A percentile compares a stretch with the other conserved stretches of the same genome.
phyloP scores from a whole-genome alignment of 1,140 invertebrate genomes.

The Aphaenogaster ashmeadi region DNA sequence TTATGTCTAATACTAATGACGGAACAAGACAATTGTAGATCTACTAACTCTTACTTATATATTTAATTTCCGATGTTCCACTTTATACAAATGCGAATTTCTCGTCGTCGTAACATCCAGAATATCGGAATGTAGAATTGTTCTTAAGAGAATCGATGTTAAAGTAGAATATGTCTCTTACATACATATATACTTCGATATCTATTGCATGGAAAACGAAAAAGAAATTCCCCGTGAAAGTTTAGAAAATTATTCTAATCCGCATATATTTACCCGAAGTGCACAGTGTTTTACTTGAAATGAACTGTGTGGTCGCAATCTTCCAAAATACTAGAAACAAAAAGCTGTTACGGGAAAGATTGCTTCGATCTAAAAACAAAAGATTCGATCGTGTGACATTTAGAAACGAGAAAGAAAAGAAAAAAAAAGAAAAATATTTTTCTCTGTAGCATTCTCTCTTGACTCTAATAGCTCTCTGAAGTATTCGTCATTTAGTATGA shows the following conservation, averaged over 20 bases:
- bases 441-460: constrained; percentile 3
- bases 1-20: constrained; percentile 26
- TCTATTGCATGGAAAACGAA: constrained; percentile 17
- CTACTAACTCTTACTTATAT: not conserved
- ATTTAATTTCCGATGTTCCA: not conserved
- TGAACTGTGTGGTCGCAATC: not conserved
- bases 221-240: not conserved
- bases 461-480: constrained; percentile 19
- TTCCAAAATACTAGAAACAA: not conserved
- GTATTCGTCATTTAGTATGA: constrained; percentile 5
- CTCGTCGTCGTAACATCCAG: not conserved
- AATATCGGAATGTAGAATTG: constrained; percentile 49
- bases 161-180: constrained; percentile 12
- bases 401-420: not conserved
- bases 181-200: constrained; percentile 11
- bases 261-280: not conserved
- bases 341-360: not conserved
- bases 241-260: constrained; percentile 15
- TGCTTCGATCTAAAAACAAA: not conserved
- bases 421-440: not conserved
- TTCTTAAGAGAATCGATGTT: constrained; percentile 3
- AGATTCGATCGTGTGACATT: not conserved
- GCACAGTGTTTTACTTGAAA: not conserved
- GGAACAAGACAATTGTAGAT: constrained; percentile 25
- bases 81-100: constrained; percentile 6